Base-by-base conservation (phyloP, 2,113 vertebrate genomes). In the Platichthys flesus region DNA sequence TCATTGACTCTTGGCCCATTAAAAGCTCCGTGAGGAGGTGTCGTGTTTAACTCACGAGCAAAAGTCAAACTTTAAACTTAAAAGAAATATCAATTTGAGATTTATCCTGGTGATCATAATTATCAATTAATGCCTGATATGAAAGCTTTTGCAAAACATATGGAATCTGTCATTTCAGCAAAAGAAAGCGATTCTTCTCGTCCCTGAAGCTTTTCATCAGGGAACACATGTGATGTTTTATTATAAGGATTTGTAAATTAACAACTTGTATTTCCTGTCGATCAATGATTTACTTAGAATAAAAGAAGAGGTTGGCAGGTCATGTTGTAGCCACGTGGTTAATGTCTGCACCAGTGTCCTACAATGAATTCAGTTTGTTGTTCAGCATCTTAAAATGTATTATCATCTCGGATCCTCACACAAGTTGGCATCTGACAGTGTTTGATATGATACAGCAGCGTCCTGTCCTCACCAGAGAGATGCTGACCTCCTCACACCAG, bases 401-500 rank as follows among this genome's bases (percentile, higher is more conserved):
- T 14, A 15, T 23, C 16, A 42, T 65, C 18, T 2, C 14, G 12
- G 3, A 37, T 40, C 20, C 37, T 23, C 63, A n/a, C 14, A 2
- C 40, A 35, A 52, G 20, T 26, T 69, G 9, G 1, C n/a, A 9
- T 75, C 28, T 68, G 4, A 68, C 54, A 66, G 20, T 7, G 3
- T 70, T 8, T 67, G 4, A 35, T 40, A 23, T 82, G 57, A 71
- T 54, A 21, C 45, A 62, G 13, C 31, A 15, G 23, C 2, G 0
- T 69, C 45, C 5, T 31, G 5, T 75, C 40, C 55, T 24, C 54
- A 13, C 35, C 37, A 80, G 69, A 76, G 70, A 72, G 69, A 74
- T 80, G 86, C 81, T 78, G 71, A 75, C 69, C 60, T 81, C 62
- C 13, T 80, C 59, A 3, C n/a, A 23, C 42, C 56, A 35, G 35